A percentile compares a stretch with the other conserved stretches of the same genome.
Conservation (phyloP, 2,797 vertebrate species). For the Anguilla marmorata region DNA sequence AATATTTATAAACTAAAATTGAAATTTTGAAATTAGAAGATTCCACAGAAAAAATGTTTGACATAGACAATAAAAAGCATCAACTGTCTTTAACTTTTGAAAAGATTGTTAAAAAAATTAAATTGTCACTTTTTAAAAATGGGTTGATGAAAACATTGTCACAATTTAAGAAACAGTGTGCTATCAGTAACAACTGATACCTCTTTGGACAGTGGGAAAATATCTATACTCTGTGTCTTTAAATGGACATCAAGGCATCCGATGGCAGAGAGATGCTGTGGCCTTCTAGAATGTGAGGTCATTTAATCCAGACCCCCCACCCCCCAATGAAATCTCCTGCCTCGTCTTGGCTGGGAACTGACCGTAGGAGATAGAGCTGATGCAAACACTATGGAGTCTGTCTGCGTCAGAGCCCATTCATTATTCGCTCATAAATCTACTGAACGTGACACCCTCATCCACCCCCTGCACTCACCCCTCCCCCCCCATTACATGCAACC, state of each 20-base stretch:
- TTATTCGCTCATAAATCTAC: conserved; percentile 59
- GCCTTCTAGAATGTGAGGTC: conserved; percentile 1
- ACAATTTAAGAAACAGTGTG: background rate
- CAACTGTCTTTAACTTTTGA: background rate
- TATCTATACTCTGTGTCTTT: background rate
- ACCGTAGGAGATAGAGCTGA: conserved; percentile 29
- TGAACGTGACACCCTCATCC: conserved; percentile 44
- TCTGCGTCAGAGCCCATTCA: conserved; percentile 59
- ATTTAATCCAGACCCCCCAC: background rate
- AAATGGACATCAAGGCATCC: background rate
- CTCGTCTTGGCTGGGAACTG: background rate
- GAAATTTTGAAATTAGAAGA: no score
- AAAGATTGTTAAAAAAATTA: background rate
- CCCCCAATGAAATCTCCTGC: background rate
- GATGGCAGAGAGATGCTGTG: conserved; percentile 10
- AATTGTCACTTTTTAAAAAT: background rate
- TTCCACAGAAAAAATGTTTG: background rate
- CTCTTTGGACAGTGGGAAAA: background rate
- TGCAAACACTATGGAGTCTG: conserved; percentile 60
- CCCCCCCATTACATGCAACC: background rate
- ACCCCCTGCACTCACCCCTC: background rate
- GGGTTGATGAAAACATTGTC: background rate
- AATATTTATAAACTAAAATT: background rate
- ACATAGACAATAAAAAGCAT: background rate
- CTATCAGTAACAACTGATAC: background rate